phyloP scores from a whole-genome alignment of 2,797 vertebrate species.

The Limosa lapponica region DNA sequence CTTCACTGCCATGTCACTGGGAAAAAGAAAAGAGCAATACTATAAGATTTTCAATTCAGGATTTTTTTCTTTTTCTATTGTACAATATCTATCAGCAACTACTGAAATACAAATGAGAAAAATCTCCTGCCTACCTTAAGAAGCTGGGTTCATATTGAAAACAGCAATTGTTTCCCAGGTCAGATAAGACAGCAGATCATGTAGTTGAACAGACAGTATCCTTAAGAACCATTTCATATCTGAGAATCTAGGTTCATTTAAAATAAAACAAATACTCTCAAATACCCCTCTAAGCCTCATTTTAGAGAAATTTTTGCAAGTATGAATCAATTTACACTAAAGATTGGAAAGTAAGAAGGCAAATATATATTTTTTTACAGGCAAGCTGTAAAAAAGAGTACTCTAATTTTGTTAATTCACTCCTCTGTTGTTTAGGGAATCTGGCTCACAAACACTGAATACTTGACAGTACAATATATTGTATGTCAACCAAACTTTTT shows the following conservation, averaged over 20 bases:
- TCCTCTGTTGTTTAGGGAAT: not conserved
- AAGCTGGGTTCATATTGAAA: not conserved
- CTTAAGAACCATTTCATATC: not conserved
- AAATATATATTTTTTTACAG: not conserved
- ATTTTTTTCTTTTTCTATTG: not conserved
- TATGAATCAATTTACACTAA: not conserved
- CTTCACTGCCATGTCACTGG: fast-evolving
- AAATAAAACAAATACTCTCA: not conserved
- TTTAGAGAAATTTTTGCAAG: not conserved
- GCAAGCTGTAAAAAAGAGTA: not conserved
- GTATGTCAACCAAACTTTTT: not conserved
- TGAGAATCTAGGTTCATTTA: not conserved
- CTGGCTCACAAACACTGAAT: not conserved
- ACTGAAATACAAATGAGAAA: not conserved
- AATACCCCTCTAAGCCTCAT: not conserved
- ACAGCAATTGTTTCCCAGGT: not conserved
- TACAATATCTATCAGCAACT: not conserved
- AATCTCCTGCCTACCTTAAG: not conserved
- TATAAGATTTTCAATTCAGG: not conserved
- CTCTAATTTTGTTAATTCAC: not conserved
- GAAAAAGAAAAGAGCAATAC: not conserved
- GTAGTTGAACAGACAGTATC: not conserved
- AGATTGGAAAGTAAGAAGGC: not conserved
- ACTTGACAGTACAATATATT: not conserved
- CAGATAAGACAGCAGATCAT: not conserved